Evolutionary conservation across 2,888 invertebrate genomes (phyloP).

Genomic region (Axea sp.): DNA sequence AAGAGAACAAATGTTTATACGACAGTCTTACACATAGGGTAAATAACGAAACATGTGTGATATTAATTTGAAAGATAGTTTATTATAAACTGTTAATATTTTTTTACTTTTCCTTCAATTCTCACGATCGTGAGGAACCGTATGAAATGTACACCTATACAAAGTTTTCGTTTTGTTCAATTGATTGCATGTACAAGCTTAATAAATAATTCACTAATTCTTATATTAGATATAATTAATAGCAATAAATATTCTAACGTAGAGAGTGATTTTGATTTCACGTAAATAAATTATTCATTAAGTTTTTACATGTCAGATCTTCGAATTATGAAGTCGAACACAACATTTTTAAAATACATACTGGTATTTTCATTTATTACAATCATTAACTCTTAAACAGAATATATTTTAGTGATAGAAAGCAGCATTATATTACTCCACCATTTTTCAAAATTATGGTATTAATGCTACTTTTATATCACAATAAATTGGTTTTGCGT

Average conservation of each 20-base stretch:
- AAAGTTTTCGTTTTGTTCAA: neutral
- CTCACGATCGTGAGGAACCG: neutral
- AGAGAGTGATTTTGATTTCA: slow-evolving; percentile 2
- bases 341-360: slow-evolving; percentile 7
- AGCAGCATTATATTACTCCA: too few species aligned
- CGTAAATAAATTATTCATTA: slow-evolving; percentile 11
- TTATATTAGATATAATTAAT: slow-evolving; percentile 4
- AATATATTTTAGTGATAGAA: too few species aligned
- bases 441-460: too few species aligned
- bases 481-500: too few species aligned
- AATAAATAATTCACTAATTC: slow-evolving; percentile 21
- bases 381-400: too few species aligned
- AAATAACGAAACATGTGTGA: neutral
- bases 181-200: neutral
- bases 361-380: too few species aligned
- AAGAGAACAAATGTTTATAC: slow-evolving; percentile 7
- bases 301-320: neutral
- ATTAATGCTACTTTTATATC: too few species aligned
- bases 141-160: neutral
- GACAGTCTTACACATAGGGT: slow-evolving; percentile 21
- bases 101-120: too few species aligned
- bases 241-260: slow-evolving; percentile 19
- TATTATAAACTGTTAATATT: slow-evolving; percentile 10
- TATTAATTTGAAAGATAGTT: slow-evolving; percentile 2
- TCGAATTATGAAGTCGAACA: too few species aligned